Evolutionary conservation across 2,888 invertebrate species (phyloP).

Genomic region (Nezara viridula): DNA sequence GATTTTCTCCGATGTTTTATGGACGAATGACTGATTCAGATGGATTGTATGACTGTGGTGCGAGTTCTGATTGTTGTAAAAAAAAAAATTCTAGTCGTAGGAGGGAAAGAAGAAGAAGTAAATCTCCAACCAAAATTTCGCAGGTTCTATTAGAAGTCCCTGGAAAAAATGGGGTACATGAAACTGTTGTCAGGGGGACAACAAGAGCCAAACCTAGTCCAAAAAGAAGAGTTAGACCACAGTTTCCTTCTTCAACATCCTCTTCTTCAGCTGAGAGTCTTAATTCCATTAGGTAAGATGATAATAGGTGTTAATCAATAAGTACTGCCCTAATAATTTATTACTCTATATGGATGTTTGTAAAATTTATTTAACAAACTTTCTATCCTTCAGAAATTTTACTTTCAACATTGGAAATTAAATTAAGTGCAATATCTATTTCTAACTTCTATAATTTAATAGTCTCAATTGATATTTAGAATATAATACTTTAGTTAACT

Average conservation of each 20-base stretch:
- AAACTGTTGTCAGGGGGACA: constrained; percentile 1
- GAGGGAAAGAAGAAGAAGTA: constrained; percentile 73
- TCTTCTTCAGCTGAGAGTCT: constrained; percentile 76
- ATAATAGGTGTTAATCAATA: neutral
- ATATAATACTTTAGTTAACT: too few relatives aligned
- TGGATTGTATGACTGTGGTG: constrained; percentile 84
- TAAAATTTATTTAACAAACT: neutral
- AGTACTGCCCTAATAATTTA: neutral
- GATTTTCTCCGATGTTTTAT: constrained; percentile 82
- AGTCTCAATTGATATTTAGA: too few relatives aligned
- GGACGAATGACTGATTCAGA: constrained; percentile 83
- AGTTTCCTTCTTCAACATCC: constrained; percentile 71
- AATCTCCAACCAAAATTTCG: constrained; percentile 70
- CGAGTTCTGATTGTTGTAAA: constrained; percentile 79
- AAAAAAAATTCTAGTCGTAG: constrained; percentile 72
- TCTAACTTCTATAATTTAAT: too few relatives aligned
- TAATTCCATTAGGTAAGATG: constrained; percentile 70
- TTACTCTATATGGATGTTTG: neutral
- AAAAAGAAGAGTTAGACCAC: constrained; percentile 73
- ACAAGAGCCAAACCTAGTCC: constrained; percentile 73
- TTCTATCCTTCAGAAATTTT: too few relatives aligned
- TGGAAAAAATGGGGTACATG: constrained; percentile 67
- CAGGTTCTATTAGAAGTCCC: constrained; percentile 76
- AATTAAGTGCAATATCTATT: too few relatives aligned
- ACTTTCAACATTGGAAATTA: too few relatives aligned